Base-by-base conservation (phyloP, 2,113 vertebrate genomes). In the Perca schrenkii region DNA sequence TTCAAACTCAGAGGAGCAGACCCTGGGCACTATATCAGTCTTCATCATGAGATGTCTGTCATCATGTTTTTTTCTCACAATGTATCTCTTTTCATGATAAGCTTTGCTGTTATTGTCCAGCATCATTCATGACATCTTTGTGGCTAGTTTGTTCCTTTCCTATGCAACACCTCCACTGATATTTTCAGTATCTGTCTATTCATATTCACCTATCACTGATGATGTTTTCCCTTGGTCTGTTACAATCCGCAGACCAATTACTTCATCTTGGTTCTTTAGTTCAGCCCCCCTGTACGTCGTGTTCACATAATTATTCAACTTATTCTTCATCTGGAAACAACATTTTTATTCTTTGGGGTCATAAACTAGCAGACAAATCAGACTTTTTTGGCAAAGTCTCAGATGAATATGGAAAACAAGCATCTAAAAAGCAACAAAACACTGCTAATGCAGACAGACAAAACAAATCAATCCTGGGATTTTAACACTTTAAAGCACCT, bases 41-140 rank as follows among this genome's bases (percentile, higher is more conserved):
- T 76, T 79, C 60, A 76, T 83, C 79, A 40, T 14, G 17, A 75
- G 49, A 58, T 62, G 76, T 73, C 72, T 53, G 60, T 85, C 74
- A 63, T 15, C 6, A 3, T 2, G 53, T 65, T 56, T 34, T 60
- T 40, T 21, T 34, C 40, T 43, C 40, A 43, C 64, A 12, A n/a
- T 31, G 19, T 34, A 25, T 66, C 50, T 58, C 43, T 60, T 76
- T 79, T 40, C 7, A 21, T 12, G 50, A 34, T 43, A 58, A 43
- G 36, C 21, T 68, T 40, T 63, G 34, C 62, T 54, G 47, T 50
- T 86, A n/a, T 31, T 61, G 62, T 58, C 69, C 53, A 43, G 22
- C 73, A 52, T 82, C 28, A 22, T 79, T 79, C 56, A 57, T 73
- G 31, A 61, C 74, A 43, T 70, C 47, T 65, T 54, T 47, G 57